Conservation (phyloP, 2,797 vertebrate species). For the Aselliscus stoliczkanus region DNA sequence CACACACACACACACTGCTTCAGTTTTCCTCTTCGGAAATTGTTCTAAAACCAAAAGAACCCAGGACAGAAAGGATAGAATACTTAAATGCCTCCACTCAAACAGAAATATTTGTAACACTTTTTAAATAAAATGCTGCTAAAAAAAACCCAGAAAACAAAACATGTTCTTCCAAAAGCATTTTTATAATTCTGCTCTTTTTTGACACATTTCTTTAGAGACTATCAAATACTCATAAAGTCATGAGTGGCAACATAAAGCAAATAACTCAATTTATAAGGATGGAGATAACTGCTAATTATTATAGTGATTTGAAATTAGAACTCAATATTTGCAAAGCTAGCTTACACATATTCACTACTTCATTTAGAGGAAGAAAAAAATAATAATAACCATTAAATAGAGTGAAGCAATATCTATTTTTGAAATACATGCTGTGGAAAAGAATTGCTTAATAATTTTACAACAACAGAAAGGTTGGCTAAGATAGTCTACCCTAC, state of each 20-base stretch:
- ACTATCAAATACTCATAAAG: neutral
- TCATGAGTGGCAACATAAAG: neutral
- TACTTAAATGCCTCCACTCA: neutral
- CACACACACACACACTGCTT: fast-evolving
- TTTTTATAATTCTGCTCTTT: constrained; percentile 28
- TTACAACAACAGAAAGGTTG: constrained; percentile 83
- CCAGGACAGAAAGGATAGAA: neutral
- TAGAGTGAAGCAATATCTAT: constrained; percentile 81
- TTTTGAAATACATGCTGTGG: constrained; percentile 81
- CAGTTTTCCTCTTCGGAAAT: constrained; percentile 50
- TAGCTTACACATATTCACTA: constrained; percentile 42
- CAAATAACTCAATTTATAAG: constrained; percentile 31
- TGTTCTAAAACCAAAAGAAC: constrained; percentile 10
- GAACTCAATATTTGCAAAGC: constrained; percentile 48
- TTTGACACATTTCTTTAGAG: constrained; percentile 44
- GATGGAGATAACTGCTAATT: constrained; percentile 19
- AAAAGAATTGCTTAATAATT: constrained; percentile 83
- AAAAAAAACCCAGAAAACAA: too few species aligned
- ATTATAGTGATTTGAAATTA: constrained; percentile 48
- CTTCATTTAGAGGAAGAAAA: constrained; percentile 63
- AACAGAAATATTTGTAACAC: neutral
- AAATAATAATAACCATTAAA: constrained; percentile 69
- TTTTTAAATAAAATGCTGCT: constrained; percentile 27
- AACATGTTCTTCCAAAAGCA: constrained; percentile 8
- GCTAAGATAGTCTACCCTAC: constrained; percentile 80